A percentile compares a stretch with the other conserved stretches of the same genome.
Evolutionary conservation across 2,797 vertebrate species (phyloP).

Genomic region (Aselliscus stoliczkanus): DNA sequence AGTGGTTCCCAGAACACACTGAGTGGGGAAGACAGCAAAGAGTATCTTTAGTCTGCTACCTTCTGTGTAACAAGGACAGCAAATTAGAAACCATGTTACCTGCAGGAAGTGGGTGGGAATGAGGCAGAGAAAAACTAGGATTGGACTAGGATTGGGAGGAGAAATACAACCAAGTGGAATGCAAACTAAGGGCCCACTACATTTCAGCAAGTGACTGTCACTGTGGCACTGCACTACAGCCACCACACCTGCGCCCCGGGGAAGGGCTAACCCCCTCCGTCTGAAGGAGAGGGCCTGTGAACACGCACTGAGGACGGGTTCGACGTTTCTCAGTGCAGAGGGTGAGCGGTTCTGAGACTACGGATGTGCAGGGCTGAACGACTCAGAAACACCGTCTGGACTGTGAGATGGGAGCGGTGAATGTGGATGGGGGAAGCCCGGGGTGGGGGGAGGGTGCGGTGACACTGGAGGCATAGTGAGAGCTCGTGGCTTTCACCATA

Average conservation of each 20-base stretch:
- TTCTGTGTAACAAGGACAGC: neutral
- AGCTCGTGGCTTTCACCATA: accelerated
- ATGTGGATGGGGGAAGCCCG: accelerated
- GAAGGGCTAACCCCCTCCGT: neutral
- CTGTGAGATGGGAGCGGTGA: neutral
- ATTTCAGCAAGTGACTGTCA: accelerated
- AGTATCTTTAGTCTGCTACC: too few relatives aligned
- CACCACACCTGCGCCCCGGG: too few relatives aligned
- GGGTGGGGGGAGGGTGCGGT: too few relatives aligned
- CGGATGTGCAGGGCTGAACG: neutral
- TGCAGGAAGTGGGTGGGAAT: neutral
- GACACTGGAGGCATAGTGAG: too few relatives aligned
- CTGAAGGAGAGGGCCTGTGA: neutral
- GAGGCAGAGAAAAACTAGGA: neutral
- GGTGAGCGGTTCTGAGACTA: neutral
- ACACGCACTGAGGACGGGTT: too few relatives aligned
- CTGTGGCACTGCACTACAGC: neutral
- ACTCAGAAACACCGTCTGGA: accelerated
- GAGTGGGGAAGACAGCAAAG: too few relatives aligned
- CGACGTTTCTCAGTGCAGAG: neutral
- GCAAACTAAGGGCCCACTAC: neutral
- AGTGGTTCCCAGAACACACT: neutral
- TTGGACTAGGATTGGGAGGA: neutral
- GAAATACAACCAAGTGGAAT: neutral
- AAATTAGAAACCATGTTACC: neutral